These are phyloP conservation scores for Cynopterus brachyotis DNA, from an alignment of 2,113 vertebrate species.

Conservation along the genomic window DNA sequence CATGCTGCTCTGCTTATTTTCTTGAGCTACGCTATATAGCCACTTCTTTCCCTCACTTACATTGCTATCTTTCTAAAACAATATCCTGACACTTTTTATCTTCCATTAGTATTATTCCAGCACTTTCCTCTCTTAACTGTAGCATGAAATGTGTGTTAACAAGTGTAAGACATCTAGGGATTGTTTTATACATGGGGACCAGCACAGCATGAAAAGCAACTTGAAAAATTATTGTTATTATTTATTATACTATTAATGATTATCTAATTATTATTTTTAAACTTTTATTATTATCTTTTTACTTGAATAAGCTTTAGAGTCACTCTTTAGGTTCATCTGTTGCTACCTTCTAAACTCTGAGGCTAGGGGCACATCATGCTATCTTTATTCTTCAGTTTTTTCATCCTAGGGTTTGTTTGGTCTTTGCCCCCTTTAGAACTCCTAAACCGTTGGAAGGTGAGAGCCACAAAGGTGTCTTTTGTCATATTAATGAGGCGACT, in stretches of 20 bases:
- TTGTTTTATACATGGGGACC: neutral
- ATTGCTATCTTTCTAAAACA: slow-evolving; percentile 23
- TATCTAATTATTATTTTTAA: no score
- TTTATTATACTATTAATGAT: no score
- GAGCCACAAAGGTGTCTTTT: neutral
- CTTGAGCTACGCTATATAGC: neutral
- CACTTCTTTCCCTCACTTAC: neutral
- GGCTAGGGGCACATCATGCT: neutral
- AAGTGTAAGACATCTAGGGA: neutral
- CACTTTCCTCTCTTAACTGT: neutral
- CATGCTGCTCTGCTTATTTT: neutral
- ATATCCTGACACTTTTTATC: neutral
- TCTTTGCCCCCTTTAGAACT: neutral
- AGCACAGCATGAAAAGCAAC: neutral
- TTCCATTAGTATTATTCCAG: neutral
- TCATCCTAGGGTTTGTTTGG: neutral
- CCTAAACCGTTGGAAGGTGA: neutral
- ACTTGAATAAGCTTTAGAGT: neutral
- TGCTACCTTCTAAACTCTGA: neutral
- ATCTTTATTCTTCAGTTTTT: neutral
- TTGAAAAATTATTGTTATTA: neutral
- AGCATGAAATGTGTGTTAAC: neutral
- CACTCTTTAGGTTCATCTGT: neutral
- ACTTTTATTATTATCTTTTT: neutral
- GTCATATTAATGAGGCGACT: neutral